A percentile compares a stretch with the other conserved stretches of the same genome.
These are phyloP conservation scores for Gadopsis bispinosus DNA, from an alignment of 2,797 vertebrate species.

Conservation along the genomic window DNA sequence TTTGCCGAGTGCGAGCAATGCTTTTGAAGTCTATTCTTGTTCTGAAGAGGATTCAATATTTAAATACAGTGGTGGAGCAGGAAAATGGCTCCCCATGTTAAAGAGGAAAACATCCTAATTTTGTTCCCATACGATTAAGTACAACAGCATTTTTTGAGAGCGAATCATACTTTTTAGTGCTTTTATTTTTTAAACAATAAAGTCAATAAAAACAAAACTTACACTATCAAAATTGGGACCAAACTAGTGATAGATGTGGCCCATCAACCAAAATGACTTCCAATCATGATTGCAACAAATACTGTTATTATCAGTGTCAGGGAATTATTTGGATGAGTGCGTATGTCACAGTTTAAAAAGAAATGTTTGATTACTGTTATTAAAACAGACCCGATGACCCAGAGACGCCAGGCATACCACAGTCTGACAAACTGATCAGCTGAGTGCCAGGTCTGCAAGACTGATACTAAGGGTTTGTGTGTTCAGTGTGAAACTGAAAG, in stretches of 20 bases:
- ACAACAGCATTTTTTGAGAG: background rate
- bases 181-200: background rate
- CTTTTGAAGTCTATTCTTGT: constrained; percentile 1
- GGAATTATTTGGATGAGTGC: constrained; percentile 8
- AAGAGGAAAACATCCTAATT: background rate
- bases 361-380: constrained; percentile 20
- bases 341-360: background rate
- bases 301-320: background rate
- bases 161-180: background rate
- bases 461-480: background rate
- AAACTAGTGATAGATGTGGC: background rate
- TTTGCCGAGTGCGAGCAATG: background rate
- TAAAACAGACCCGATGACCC: constrained; percentile 41
- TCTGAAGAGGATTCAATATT: background rate
- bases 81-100: background rate
- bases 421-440: constrained; percentile 37
- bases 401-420: constrained; percentile 17
- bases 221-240: background rate
- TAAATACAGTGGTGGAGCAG: background rate
- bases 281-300: background rate
- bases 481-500: background rate
- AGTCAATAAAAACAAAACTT: background rate
- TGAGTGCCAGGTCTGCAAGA: constrained; percentile 28
- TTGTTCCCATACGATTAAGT: background rate
- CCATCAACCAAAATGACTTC: background rate